Conservation (phyloP, 2,888 invertebrate genomes). For the Diaprepes abbreviatus region DNA sequence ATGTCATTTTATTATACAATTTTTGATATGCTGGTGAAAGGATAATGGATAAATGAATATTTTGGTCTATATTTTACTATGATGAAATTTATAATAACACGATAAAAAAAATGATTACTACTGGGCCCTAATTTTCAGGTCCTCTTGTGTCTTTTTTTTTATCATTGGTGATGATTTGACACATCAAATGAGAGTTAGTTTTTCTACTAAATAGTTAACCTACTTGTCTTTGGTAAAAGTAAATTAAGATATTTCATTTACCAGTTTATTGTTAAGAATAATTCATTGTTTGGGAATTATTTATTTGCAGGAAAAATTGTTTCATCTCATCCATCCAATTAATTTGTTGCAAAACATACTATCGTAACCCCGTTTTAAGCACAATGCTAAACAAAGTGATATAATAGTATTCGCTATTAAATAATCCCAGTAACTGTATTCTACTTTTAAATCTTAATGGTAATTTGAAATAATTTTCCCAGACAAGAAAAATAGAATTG, state of each 20-base stretch:
- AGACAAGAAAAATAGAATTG: constrained; percentile 9
- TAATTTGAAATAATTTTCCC: constrained; percentile 34
- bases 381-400: constrained; percentile 36
- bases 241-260: constrained; percentile 26
- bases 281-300: constrained; percentile 40
- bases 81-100: too few species aligned
- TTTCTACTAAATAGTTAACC: constrained; percentile 8
- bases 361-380: constrained; percentile 33
- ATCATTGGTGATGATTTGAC: too few species aligned
- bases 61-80: too few species aligned
- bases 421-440: constrained; percentile 31
- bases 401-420: constrained; percentile 36
- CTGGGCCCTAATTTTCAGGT: too few species aligned
- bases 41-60: too few species aligned
- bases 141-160: too few species aligned
- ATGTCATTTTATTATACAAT: too few species aligned
- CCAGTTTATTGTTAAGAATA: constrained; percentile 24
- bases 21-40: too few species aligned
- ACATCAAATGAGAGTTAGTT: not conserved
- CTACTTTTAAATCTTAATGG: constrained; percentile 41
- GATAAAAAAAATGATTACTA: too few species aligned
- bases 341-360: constrained; percentile 41
- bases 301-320: constrained; percentile 34
- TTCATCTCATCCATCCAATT: constrained; percentile 42
- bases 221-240: constrained; percentile 29